A percentile compares a stretch with the other conserved stretches of the same genome.
phyloP scores from a whole-genome alignment of 53 echinoderm and acorn worm species.

The Zoroaster sp. region DNA sequence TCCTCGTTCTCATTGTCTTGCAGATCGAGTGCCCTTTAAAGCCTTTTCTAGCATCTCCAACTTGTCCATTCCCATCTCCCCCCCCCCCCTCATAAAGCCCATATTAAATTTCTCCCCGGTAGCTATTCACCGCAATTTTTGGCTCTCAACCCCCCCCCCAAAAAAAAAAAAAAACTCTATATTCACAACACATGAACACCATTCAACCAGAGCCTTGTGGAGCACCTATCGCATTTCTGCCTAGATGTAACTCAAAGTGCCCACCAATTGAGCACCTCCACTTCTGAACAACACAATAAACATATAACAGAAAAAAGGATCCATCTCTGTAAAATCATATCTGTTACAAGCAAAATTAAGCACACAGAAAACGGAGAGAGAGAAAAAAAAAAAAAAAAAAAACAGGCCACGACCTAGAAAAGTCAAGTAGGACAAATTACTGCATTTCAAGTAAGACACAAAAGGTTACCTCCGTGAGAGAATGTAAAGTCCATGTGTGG shows the following conservation, averaged over 20 bases:
- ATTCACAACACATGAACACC: constrained; percentile 22
- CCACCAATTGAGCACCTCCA: neutral
- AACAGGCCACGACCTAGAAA: no score
- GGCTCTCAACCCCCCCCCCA: neutral
- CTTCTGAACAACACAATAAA: constrained; percentile 24
- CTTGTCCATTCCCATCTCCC: neutral
- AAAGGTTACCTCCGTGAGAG: neutral
- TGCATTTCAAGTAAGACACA: neutral
- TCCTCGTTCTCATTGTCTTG: neutral
- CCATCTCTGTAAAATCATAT: constrained; percentile 41
- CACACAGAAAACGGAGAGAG: neutral
- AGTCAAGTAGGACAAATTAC: constrained; percentile 5
- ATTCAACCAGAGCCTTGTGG: constrained; percentile 12
- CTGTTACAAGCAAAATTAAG: constrained; percentile 19
- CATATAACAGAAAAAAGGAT: constrained; percentile 18
- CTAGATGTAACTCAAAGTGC: neutral
- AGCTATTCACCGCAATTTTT: neutral
- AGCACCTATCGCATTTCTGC: constrained; percentile 45
- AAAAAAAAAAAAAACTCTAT: neutral
- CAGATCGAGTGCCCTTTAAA: neutral
- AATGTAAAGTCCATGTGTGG: no score
- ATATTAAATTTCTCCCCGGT: constrained; percentile 30
- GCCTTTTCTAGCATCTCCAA: neutral
- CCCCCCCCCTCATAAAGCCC: neutral
- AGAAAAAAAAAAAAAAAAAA: neutral